Evolutionary conservation across 2,888 invertebrate species (phyloP).

Genomic region (Eilema griseolum): DNA sequence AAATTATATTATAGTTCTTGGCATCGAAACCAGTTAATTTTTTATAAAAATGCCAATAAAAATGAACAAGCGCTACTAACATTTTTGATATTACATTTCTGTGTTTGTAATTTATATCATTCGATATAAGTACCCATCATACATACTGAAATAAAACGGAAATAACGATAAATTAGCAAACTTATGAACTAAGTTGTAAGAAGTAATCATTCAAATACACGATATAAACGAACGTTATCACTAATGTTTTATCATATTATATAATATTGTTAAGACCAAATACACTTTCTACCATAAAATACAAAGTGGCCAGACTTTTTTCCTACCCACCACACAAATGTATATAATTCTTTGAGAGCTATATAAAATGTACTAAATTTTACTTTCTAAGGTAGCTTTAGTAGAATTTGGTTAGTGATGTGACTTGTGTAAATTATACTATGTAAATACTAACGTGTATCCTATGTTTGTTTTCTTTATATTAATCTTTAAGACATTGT

Average conservation of each 20-base stretch:
- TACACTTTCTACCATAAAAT: slow-evolving; percentile 47
- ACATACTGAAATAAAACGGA: slow-evolving; percentile 28
- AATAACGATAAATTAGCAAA: slow-evolving; percentile 25
- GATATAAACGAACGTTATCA: slow-evolving; percentile 31
- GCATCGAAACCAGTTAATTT: slow-evolving; percentile 2
- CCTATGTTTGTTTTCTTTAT: slow-evolving; percentile 55
- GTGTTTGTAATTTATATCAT: slow-evolving; percentile 20
- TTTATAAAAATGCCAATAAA: slow-evolving; percentile 7
- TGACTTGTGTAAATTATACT: slow-evolving; percentile 59
- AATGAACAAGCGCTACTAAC: slow-evolving; percentile 9
- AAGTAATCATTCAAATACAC: slow-evolving; percentile 34
- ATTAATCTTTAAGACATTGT: slow-evolving; percentile 77
- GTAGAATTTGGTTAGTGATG: slow-evolving; percentile 75
- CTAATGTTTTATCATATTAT: slow-evolving; percentile 40
- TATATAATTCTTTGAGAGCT: slow-evolving; percentile 67
- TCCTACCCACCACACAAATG: slow-evolving; percentile 81
- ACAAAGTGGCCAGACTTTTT: slow-evolving; percentile 76
- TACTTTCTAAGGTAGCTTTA: slow-evolving; percentile 68
- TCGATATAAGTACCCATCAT: background rate
- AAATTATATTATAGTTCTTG: slow-evolving; percentile 14
- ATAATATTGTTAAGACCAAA: slow-evolving; percentile 54
- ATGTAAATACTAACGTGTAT: slow-evolving; percentile 76
- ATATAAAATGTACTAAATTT: slow-evolving; percentile 45
- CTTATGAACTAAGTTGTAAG: slow-evolving; percentile 35
- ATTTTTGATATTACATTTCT: slow-evolving; percentile 19